These are phyloP conservation scores for Thymelicus lineola DNA, from an alignment of 2,888 invertebrate species.

Conservation along the genomic window DNA sequence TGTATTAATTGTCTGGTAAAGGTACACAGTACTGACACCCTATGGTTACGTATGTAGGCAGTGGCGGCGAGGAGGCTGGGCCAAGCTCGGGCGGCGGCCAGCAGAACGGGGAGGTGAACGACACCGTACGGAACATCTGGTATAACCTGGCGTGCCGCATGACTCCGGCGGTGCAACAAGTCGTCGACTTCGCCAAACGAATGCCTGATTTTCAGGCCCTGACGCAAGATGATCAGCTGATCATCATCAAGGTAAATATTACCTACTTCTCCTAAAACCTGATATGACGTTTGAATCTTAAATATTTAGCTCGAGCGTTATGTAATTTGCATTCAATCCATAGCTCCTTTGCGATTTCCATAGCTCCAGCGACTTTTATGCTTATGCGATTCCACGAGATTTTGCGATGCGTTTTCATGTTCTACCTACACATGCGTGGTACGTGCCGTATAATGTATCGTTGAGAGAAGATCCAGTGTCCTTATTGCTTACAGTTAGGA, in stretches of 20 bases:
- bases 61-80: conserved; percentile 84
- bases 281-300: too few species aligned
- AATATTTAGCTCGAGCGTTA: background rate
- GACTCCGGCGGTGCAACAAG: conserved; percentile 95
- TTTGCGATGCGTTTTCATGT: background rate
- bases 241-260: conserved; percentile 91
- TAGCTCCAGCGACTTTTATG: background rate
- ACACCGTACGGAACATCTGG: conserved; percentile 94
- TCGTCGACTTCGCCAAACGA: conserved; percentile 98
- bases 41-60: conserved; percentile 52
- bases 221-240: conserved; percentile 97
- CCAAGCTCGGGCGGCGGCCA: conserved; percentile 59
- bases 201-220: conserved; percentile 96
- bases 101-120: conserved; percentile 79
- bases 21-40: background rate
- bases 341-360: background rate
- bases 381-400: background rate
- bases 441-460: background rate
- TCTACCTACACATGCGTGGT: background rate
- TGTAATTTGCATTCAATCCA: background rate
- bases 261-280: background rate
- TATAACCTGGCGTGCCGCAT: conserved; percentile 94
- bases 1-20: too few species aligned
- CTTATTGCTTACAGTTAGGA: conserved; percentile 82
- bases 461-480: conserved; percentile 40